phyloP scores from a whole-genome alignment of 2,888 invertebrate species.

The Erebia epiphron region DNA sequence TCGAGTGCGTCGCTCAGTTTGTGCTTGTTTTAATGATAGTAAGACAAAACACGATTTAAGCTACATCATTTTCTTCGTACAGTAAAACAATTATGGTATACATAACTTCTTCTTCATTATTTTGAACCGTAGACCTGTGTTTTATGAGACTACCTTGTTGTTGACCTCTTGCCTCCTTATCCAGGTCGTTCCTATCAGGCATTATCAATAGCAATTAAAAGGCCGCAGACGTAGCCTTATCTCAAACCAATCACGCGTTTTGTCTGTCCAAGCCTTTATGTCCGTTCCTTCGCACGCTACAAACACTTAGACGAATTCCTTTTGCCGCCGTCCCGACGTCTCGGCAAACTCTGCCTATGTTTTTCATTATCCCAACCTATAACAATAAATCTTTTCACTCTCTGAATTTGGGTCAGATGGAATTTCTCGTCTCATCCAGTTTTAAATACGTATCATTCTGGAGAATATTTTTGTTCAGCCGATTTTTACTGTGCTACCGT shows the following conservation, averaged over 20 bases:
- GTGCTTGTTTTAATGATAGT: too few relatives aligned
- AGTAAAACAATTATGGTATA: too few relatives aligned
- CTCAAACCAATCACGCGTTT: not conserved
- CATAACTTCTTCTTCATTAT: too few relatives aligned
- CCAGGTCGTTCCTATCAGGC: too few relatives aligned
- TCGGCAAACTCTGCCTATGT: constrained; percentile 34
- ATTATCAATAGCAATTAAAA: too few relatives aligned
- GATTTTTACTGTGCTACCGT: not conserved
- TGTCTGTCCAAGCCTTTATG: not conserved
- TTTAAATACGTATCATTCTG: constrained; percentile 5
- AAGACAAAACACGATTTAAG: too few relatives aligned
- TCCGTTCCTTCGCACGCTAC: constrained; percentile 34
- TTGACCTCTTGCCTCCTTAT: too few relatives aligned
- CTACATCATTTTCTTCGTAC: too few relatives aligned
- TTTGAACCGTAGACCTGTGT: too few relatives aligned
- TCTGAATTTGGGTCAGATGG: constrained; percentile 25
- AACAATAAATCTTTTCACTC: constrained; percentile 37
- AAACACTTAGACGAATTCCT: constrained; percentile 36
- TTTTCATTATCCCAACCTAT: constrained; percentile 32
- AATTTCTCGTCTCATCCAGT: constrained; percentile 15
- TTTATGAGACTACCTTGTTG: too few relatives aligned
- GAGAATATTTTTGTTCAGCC: not conserved
- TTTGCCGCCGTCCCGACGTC: constrained; percentile 32
- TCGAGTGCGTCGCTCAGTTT: too few relatives aligned
- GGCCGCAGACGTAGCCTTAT: too few relatives aligned